These are phyloP conservation scores for Galerucella pusilla DNA, from an alignment of 2,888 invertebrate genomes.

Conservation along the genomic window DNA sequence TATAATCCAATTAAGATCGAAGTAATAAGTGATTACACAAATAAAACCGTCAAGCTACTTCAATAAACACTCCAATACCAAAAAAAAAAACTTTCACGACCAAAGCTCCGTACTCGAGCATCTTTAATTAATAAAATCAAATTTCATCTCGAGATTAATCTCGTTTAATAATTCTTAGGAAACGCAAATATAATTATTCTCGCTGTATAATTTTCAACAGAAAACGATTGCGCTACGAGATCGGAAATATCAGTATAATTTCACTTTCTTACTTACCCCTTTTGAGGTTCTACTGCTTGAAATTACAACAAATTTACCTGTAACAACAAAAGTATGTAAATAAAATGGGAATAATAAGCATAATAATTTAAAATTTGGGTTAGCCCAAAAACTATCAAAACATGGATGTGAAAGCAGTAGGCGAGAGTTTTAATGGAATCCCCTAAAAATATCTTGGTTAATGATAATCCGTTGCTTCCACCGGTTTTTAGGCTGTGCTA, in stretches of 20 bases:
- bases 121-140: constrained; percentile 29
- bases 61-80: background rate
- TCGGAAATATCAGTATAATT: constrained; percentile 1
- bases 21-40: background rate
- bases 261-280: constrained; percentile 3
- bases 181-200: constrained; percentile 22
- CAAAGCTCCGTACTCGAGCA: background rate
- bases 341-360: background rate
- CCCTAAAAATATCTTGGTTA: no score
- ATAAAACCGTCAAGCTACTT: background rate
- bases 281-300: background rate
- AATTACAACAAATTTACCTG: constrained; percentile 12
- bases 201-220: constrained; percentile 1
- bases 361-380: no score
- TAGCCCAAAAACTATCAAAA: no score
- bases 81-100: background rate
- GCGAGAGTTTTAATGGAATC: no score
- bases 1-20: background rate
- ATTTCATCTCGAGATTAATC: constrained; percentile 12
- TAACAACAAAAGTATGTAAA: constrained; percentile 17
- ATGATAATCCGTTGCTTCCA: no score
- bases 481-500: no score
- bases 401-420: no score
- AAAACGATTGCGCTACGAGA: constrained; percentile 1
- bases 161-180: constrained; percentile 16